phyloP scores from a whole-genome alignment of 64 coral and sea anemone genomes.

The Hydrozoanthus tunicans region DNA sequence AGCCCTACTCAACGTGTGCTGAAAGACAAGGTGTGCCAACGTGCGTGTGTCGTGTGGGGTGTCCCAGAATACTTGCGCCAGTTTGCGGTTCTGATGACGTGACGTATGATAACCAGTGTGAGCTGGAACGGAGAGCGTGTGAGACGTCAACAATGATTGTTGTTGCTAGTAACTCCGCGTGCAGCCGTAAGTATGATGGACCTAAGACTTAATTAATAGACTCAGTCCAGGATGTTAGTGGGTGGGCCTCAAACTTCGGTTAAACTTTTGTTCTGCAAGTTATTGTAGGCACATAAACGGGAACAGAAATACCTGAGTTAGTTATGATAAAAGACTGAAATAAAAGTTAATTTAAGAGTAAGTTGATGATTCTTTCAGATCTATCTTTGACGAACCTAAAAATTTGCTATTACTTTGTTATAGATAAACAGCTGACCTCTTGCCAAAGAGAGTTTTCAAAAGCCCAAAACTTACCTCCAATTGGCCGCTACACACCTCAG shows the following conservation, averaged over 20 bases:
- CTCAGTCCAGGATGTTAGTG: too few relatives aligned
- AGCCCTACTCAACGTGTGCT: too few relatives aligned
- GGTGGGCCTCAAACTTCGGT: too few relatives aligned
- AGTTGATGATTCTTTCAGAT: neutral
- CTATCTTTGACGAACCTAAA: neutral
- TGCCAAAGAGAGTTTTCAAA: neutral
- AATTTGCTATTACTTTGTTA: neutral
- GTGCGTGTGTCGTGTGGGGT: constrained; percentile 15
- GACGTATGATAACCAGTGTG: constrained; percentile 54
- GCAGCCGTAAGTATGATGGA: too few relatives aligned
- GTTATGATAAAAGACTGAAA: too few relatives aligned
- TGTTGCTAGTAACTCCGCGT: neutral
- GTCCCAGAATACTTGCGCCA: constrained; percentile 29
- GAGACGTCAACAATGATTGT: constrained; percentile 45
- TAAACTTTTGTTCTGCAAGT: too few relatives aligned
- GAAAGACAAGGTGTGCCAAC: neutral
- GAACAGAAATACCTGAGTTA: neutral
- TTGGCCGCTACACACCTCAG: neutral
- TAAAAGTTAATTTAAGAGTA: too few relatives aligned
- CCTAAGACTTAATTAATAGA: too few relatives aligned
- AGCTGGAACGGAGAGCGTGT: constrained; percentile 58
- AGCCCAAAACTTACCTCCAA: neutral
- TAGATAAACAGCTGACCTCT: neutral
- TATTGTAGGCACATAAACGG: neutral
- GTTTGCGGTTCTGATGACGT: constrained; percentile 75